Conservation (phyloP, 2,888 invertebrate species). For the Heteropelma amictum region DNA sequence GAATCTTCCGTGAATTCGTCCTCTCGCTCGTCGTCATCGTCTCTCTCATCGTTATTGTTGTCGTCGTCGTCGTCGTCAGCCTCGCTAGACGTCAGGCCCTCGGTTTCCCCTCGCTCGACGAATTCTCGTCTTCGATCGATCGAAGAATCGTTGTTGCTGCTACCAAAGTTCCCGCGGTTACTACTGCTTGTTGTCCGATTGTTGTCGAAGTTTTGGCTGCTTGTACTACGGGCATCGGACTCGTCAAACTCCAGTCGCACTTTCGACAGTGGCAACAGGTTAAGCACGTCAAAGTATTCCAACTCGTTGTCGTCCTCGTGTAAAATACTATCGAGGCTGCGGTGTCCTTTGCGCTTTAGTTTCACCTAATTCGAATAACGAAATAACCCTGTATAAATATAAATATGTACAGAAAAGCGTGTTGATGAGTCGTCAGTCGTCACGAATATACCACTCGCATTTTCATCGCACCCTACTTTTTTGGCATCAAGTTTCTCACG, state of each 20-base stretch:
- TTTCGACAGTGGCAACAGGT: conserved; percentile 74
- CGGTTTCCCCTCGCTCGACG: conserved; percentile 19
- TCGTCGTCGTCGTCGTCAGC: conserved; percentile 44
- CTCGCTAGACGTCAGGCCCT: conserved; percentile 34
- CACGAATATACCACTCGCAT: no score
- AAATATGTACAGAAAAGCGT: no score
- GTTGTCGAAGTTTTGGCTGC: conserved; percentile 11
- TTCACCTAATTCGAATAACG: conserved; percentile 75
- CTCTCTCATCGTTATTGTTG: conserved; percentile 34
- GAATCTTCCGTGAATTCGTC: conserved; percentile 37
- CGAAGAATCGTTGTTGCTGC: conserved; percentile 22
- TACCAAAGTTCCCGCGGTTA: conserved; percentile 17
- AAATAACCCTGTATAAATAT: no score
- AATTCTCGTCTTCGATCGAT: conserved; percentile 22
- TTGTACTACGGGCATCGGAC: conserved; percentile 55
- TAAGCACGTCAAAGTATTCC: conserved; percentile 75
- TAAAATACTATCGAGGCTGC: conserved; percentile 75
- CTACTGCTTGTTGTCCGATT: neutral
- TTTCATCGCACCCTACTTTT: no score
- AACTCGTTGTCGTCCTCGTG: conserved; percentile 75
- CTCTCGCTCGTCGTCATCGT: conserved; percentile 26
- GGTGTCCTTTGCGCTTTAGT: conserved; percentile 75
- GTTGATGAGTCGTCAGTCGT: no score
- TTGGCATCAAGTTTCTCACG: no score
- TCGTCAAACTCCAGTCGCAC: conserved; percentile 73